Conservation (phyloP, 2,888 invertebrate species). For the Campoplex nolae region DNA sequence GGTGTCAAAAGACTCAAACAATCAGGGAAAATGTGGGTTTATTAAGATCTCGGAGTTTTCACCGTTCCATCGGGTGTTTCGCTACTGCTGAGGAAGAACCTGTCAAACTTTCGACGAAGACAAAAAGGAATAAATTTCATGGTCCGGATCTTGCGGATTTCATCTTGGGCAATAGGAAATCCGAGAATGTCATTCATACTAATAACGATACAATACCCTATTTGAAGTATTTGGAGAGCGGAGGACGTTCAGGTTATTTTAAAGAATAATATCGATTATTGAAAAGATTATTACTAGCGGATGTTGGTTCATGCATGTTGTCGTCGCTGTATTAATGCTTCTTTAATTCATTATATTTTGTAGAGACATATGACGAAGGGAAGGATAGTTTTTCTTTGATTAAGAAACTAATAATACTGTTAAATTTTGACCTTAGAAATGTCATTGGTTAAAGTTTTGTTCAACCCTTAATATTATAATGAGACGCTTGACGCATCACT, state of each 20-base stretch:
- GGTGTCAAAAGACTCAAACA: slow-evolving; percentile 8
- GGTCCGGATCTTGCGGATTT: slow-evolving; percentile 76
- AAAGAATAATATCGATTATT: no score
- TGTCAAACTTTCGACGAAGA: not conserved
- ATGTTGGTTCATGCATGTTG: no score
- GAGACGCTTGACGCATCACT: no score
- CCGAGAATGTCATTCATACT: not conserved
- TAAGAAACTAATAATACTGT: no score
- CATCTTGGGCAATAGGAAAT: slow-evolving; percentile 64
- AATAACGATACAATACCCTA: slow-evolving; percentile 4
- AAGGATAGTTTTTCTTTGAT: no score
- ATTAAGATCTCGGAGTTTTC: slow-evolving; percentile 14
- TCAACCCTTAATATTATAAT: no score
- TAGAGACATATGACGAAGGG: no score
- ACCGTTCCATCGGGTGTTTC: not conserved
- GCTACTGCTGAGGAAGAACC: not conserved
- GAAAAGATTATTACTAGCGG: no score
- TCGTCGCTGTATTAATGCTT: no score
- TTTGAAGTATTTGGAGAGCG: slow-evolving; percentile 72
- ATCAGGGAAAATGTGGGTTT: not conserved
- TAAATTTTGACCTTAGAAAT: no score
- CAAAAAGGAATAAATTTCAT: slow-evolving; percentile 59
- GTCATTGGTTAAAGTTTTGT: no score
- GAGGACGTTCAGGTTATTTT: slow-evolving; percentile 77
- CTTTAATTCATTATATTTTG: no score